Percentiles rank a stretch among this genome's conserved stretches.
phyloP scores from a whole-genome alignment of 2,113 vertebrate species.

The Propithecus coquereli region DNA sequence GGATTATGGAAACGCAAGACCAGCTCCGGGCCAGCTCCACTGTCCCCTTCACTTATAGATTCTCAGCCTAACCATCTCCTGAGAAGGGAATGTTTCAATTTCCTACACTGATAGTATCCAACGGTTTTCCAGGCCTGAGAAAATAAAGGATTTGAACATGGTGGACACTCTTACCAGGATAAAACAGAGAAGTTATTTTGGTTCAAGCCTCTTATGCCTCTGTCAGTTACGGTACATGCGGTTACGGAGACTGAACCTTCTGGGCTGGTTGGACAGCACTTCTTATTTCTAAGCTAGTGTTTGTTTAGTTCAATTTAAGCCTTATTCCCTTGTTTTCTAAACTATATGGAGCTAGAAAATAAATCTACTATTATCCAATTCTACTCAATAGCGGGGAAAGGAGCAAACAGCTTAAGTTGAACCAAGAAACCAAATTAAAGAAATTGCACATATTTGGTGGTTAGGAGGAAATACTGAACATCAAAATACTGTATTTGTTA shows the following conservation, averaged over 20 bases:
- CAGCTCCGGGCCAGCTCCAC: not conserved
- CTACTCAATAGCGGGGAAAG: not conserved
- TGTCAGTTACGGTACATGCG: not conserved
- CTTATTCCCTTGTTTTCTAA: not conserved
- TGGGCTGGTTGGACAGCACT: not conserved
- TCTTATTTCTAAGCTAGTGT: not conserved
- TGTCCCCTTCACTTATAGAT: not conserved
- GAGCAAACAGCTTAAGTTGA: not conserved
- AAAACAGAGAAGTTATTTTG: not conserved
- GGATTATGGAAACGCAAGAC: not conserved
- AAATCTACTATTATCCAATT: not conserved
- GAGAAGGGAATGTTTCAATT: conserved; percentile 5
- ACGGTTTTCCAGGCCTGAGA: not conserved
- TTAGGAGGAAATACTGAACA: not conserved
- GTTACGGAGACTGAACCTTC: not conserved
- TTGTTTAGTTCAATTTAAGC: not conserved
- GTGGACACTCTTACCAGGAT: not conserved
- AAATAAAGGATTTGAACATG: not conserved
- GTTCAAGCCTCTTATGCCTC: not conserved
- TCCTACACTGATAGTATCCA: not conserved
- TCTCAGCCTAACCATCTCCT: not conserved
- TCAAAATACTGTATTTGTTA: not conserved
- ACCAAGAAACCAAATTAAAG: not conserved
- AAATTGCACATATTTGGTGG: not conserved
- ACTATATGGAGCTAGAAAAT: not conserved